These are phyloP conservation scores for Tetragonula carbonaria DNA, from an alignment of 2,888 invertebrate genomes.

Conservation along the genomic window DNA sequence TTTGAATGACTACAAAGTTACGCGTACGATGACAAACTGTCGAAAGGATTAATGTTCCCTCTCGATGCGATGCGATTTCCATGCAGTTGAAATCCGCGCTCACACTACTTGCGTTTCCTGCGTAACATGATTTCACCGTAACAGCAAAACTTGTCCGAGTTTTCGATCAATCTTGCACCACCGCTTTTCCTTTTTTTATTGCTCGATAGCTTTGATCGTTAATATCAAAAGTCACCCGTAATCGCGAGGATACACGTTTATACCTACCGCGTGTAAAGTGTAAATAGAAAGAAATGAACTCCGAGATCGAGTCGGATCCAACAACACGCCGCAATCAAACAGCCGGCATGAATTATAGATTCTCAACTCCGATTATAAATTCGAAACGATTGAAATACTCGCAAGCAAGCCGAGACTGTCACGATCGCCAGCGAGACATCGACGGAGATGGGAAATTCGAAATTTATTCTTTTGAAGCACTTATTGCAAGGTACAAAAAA, in stretches of 20 bases:
- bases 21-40: neutral
- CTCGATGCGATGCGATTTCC: constrained; percentile 12
- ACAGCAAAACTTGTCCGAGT: neutral
- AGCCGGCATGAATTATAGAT: neutral
- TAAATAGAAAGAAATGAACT: neutral
- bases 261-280: neutral
- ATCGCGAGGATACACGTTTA: neutral
- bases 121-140: neutral
- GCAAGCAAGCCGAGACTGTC: neutral
- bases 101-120: neutral
- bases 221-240: neutral
- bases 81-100: constrained; percentile 6
- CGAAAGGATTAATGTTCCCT: constrained; percentile 6
- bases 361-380: neutral
- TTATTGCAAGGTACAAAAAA: neutral
- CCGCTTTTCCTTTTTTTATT: neutral
- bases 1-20: neutral
- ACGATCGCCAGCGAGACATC: neutral
- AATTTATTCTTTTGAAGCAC: neutral
- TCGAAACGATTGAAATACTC: neutral
- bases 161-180: neutral
- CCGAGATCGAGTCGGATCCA: neutral
- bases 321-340: neutral
- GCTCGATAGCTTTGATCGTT: neutral
- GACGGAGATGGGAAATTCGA: neutral